A percentile compares a stretch with the other conserved stretches of the same genome.
phyloP scores from a whole-genome alignment of 2,888 invertebrate genomes.

The Leptopilina drosophilae region DNA sequence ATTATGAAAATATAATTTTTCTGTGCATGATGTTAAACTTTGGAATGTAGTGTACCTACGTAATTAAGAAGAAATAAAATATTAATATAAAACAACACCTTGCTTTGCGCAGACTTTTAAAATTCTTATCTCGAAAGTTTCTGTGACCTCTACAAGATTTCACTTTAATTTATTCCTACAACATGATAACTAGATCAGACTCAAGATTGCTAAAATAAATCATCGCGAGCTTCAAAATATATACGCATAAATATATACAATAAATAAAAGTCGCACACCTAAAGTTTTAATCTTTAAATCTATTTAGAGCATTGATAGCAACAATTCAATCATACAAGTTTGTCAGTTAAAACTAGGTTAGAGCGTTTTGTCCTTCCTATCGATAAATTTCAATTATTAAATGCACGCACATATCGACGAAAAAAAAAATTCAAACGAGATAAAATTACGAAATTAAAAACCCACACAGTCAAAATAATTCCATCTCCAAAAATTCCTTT shows the following conservation, averaged over 20 bases:
- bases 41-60: neutral
- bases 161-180: constrained; percentile 24
- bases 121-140: constrained; percentile 30
- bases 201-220: neutral
- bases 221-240: neutral
- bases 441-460: no score
- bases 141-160: constrained; percentile 1
- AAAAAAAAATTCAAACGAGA: neutral
- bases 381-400: constrained; percentile 1
- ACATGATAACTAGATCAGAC: constrained; percentile 29
- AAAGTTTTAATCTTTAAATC: constrained; percentile 25
- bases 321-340: constrained; percentile 1
- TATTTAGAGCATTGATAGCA: constrained; percentile 20
- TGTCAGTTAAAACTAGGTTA: constrained; percentile 1
- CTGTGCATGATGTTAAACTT: neutral
- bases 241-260: neutral
- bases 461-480: no score
- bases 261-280: neutral
- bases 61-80: constrained; percentile 1
- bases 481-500: no score
- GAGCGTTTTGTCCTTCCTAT: neutral
- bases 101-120: neutral
- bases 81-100: constrained; percentile 8
- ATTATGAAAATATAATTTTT: constrained; percentile 1
- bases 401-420: neutral